A percentile compares a stretch with the other conserved stretches of the same genome.
Conservation (phyloP, 2,113 vertebrate genomes). For the Saimiri boliviensis region DNA sequence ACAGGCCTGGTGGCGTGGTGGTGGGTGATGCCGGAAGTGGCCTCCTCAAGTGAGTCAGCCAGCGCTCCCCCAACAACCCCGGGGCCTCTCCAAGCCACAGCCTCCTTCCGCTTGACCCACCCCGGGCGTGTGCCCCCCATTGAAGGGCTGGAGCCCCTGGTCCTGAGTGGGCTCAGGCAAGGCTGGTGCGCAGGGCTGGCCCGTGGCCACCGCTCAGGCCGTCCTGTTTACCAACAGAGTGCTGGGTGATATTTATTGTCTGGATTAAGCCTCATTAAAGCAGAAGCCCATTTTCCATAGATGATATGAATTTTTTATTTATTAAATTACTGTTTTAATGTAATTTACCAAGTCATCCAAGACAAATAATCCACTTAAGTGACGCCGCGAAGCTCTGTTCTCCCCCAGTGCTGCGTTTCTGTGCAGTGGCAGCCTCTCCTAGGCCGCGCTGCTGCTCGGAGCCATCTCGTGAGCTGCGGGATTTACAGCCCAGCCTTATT, state of each 20-base stretch:
- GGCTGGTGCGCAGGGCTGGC: not conserved
- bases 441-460: rapidly evolving
- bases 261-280: not conserved
- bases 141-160: not conserved
- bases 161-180: not conserved
- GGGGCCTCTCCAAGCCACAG: not conserved
- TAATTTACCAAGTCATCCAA: slow-evolving; percentile 26
- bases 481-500: rapidly evolving
- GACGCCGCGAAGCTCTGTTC: not conserved
- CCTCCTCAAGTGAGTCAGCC: too few species aligned
- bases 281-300: slow-evolving; percentile 16
- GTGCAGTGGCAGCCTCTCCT: rapidly evolving
- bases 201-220: rapidly evolving
- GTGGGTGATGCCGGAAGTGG: not conserved
- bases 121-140: too few species aligned
- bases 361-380: not conserved
- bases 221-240: rapidly evolving
- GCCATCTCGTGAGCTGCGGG: rapidly evolving
- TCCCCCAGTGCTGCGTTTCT: not conserved
- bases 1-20: not conserved
- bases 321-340: slow-evolving; percentile 5
- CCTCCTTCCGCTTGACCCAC: not conserved
- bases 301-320: slow-evolving; percentile 26
- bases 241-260: not conserved
- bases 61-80: rapidly evolving